Evolutionary conservation across 92 coral and sea anemone species (phyloP), one percentile per base, ranked within the genome.

Genomic region (Porites rus): DNA sequence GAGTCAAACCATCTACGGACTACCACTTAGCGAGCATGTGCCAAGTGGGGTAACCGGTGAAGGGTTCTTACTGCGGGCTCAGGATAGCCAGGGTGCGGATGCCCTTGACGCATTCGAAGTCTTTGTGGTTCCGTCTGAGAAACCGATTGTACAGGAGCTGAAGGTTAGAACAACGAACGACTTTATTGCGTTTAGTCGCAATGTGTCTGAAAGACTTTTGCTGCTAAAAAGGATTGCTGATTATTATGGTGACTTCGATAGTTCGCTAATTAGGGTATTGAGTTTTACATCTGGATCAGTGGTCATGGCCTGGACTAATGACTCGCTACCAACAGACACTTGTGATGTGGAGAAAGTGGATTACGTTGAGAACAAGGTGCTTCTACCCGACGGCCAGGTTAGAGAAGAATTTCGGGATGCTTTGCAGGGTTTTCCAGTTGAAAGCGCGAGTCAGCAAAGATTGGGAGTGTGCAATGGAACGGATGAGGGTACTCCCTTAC

Each of bases 51-150:
- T 82, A 19, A 80, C 71, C 52, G 95, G 95, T 19, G 88, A 84
- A 66, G 87, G 89, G 80, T 95, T 91, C 31, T 62, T 93, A 17
- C 92, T 97, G 24, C 74, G 71, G 21, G 99, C 99, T 54, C 87
- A 62, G 53, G 97, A 97, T 83, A 77, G 90, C 79, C 88, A 20
- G 14, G 93, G 96, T 0, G 92, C 82, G 11, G 74, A 64, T 38
- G 96, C 92, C 28, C 88, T 84, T 61, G 98, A 97, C 81, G 98
- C 90, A 12, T 97, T 97, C 81, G 96, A 94, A 54, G 89, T 94
- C 12, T 60, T 93, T n/a, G 90, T 94, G 21, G 75, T 72, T 74
- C 72, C 86, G 20, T 75, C 78, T 20, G 86, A 81, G 22, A 76
- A 84, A 72, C 69, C 95, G 14, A 88, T 96, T 60, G 94, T 85